These are phyloP conservation scores for Pristionchus arcanus DNA, from an alignment of 2,888 invertebrate species.

Conservation along the genomic window DNA sequence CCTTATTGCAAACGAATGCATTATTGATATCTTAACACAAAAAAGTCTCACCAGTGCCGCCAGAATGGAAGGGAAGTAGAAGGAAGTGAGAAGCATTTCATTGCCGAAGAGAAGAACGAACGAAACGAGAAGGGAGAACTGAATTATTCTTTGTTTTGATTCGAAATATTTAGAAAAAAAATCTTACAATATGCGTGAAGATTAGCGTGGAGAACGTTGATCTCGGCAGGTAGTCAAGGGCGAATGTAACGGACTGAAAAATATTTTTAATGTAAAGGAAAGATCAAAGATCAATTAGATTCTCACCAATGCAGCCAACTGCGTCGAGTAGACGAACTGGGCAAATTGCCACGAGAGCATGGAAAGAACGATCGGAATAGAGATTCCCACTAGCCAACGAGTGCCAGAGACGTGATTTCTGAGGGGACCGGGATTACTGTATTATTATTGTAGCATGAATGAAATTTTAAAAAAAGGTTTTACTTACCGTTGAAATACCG, in stretches of 20 bases:
- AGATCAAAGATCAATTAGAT: constrained; percentile 80
- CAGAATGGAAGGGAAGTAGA: constrained; percentile 81
- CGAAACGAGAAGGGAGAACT: constrained; percentile 81
- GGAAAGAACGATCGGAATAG: constrained; percentile 78
- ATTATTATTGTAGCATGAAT: no score
- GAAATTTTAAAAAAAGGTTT: no score
- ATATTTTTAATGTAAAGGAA: neutral
- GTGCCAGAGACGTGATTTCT: constrained; percentile 65
- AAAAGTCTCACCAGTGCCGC: constrained; percentile 71
- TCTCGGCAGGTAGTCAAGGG: constrained; percentile 80
- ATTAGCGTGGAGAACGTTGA: constrained; percentile 80
- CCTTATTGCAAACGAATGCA: neutral
- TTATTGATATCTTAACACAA: no score
- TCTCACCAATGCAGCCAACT: constrained; percentile 86
- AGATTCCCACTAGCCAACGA: constrained; percentile 70
- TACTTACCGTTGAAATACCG: neutral
- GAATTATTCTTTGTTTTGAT: constrained; percentile 35
- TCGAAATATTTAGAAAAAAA: neutral
- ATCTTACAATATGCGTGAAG: constrained; percentile 81
- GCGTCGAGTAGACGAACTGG: constrained; percentile 89
- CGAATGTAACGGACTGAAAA: constrained; percentile 76
- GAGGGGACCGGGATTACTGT: constrained; percentile 53
- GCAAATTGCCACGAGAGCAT: constrained; percentile 84
- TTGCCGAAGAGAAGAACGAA: constrained; percentile 83
- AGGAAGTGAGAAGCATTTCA: constrained; percentile 83